Evolutionary conservation across 2,113 vertebrate genomes (phyloP).

Genomic region (Paratilapia polleni): DNA sequence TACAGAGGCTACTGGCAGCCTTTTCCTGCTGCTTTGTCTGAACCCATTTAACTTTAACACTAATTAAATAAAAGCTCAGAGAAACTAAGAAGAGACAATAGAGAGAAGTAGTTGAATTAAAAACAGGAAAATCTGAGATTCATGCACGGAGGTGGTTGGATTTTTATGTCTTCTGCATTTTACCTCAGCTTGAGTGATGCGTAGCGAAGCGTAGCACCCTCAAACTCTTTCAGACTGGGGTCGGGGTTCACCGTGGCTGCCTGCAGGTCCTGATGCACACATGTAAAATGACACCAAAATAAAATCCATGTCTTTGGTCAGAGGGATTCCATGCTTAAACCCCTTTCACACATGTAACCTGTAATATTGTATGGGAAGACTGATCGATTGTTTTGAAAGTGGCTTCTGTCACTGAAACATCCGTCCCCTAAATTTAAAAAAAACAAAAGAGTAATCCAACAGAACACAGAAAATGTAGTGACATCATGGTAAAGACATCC

Average conservation of each 20-base stretch:
- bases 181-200: conserved; percentile 94
- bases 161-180: conserved; percentile 3
- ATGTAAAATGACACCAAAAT: conserved; percentile 8
- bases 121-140: background rate
- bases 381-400: background rate
- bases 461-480: background rate
- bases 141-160: background rate
- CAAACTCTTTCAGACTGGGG: conserved; percentile 98
- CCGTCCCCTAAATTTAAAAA: background rate
- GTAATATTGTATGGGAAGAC: background rate
- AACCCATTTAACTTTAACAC: conserved; percentile 12
- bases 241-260: conserved; percentile 96
- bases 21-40: conserved; percentile 59
- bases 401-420: background rate
- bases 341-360: conserved; percentile 42
- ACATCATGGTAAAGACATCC: background rate
- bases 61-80: conserved; percentile 39
- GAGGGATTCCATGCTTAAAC: conserved; percentile 8
- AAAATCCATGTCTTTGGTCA: background rate
- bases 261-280: conserved; percentile 88
- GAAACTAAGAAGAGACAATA: background rate
- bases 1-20: background rate
- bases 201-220: conserved; percentile 96
- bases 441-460: background rate
- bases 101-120: background rate